Evolutionary conservation across 2,888 invertebrate species (phyloP), one percentile per base, ranked within the genome.

Genomic region (Epiblema foenella): DNA sequence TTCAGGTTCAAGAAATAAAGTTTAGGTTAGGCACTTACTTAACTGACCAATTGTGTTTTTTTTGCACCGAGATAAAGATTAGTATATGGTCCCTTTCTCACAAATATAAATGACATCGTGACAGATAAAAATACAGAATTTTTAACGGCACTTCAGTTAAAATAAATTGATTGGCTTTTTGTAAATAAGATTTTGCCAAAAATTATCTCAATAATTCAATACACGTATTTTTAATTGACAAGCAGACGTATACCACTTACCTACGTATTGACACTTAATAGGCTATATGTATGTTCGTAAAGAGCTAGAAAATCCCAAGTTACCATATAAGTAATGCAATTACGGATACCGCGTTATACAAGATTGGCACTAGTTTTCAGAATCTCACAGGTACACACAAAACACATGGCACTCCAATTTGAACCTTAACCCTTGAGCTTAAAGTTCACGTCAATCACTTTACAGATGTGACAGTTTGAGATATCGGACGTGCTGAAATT

Each of bases 301-400:
- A n/a, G 20, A 57, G 33, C 70, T 80, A 83, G 81, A 85, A 84
- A 85, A 82, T 79, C 68, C 73, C 77, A 76, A 71, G 69, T 75
- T 72, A 67, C 77, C 78, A 73, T 81, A 79, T 73, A 76, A 68
- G 78, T 69, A 67, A 69, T 24, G 77, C 84, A 86, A 86, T 87
- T 87, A 87, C 79, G 80, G 83, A 87, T 84, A 79, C 81, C 81
- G 74, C 54, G 74, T 77, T 76, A 75, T 76, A 80, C 81, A 75
- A 75, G 79, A 77, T 76, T 58, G 69, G 64, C 65, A 78, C 74
- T 73, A 73, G 76, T 78, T 77, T 74, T 75, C 74, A 77, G 81
- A 80, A 84, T 81, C 79, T 78, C 74, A 74, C 75, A 63, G 51
- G 18, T 37, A 42, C 17, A 33, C 68, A 54, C 37, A 59, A 33